Evolutionary conservation across 2,797 vertebrate species (phyloP), one percentile per base, ranked within the genome.

Genomic region (Hozukius guyotensis): DNA sequence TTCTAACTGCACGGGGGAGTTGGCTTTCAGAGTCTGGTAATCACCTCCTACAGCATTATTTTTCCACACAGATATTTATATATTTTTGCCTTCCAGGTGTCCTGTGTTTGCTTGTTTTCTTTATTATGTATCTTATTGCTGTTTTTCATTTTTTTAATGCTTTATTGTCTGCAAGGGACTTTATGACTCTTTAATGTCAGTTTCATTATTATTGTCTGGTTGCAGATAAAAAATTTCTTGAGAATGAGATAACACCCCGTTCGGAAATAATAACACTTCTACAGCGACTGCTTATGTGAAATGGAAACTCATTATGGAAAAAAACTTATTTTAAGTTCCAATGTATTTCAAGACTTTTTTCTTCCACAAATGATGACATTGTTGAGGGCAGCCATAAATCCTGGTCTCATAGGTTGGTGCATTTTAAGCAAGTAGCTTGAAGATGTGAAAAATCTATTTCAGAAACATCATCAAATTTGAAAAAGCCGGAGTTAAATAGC

Each of bases 141-240:
- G 59, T 68, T 49, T 77, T 52, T 36, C n/a, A 56, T 53, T 61
- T 68, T 68, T 62, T 63, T 68, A 31, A 73, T 57, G 13, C 18
- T 70, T 75, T 38, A 60, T 62, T 77, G 22, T 71, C 42, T 81
- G 67, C 5, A 1, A 20, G 56, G 34, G 24, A 73, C 34, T 67
- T 81, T 49, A 29, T 52, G 62, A 82, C 29, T 27, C 74, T 64
- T 46, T 71, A 71, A 73, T 70, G 59, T 60, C 53, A 77, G n/a
- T 83, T 71, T 42, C 25, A 75, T 67, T 81, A 69, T 75, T 78
- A 81, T 52, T 32, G 52, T 80, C 53, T 69, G 53, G 62, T 46
- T 68, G 75, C 70, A 80, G 32, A 78, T 72, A 29, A 68, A 65
- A 8, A 52, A 11, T 27, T 49, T 24, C 22, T 24, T 34, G 29